Evolutionary conservation across 2,797 vertebrate genomes (phyloP).

Genomic region (Pipistrellus pygmaeus): DNA sequence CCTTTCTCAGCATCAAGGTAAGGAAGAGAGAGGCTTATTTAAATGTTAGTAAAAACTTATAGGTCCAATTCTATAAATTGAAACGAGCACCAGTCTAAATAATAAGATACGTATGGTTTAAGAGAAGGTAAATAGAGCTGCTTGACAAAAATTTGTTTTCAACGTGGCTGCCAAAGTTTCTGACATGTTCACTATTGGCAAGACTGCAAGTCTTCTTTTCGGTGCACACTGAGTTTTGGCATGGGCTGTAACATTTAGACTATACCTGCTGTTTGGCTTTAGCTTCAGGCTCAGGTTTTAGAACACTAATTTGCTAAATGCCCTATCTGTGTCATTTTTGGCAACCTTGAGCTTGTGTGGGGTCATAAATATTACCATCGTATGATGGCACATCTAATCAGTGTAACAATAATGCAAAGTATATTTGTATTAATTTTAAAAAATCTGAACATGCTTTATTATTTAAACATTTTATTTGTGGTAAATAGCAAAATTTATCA

Average conservation of each 20-base stretch:
- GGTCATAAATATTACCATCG: background rate
- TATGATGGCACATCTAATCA: background rate
- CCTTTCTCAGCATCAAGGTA: background rate
- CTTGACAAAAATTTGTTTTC: background rate
- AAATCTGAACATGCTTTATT: background rate
- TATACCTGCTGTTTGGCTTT: background rate
- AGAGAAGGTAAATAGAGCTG: background rate
- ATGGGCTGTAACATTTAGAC: background rate
- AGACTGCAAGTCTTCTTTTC: background rate
- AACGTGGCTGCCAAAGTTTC: background rate
- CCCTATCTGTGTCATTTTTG: background rate
- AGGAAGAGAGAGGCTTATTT: background rate
- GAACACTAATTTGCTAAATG: slow-evolving; percentile 4
- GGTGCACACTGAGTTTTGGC: background rate
- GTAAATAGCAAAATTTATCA: background rate
- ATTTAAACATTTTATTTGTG: background rate
- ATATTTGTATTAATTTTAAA: background rate
- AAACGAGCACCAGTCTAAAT: background rate
- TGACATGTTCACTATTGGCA: background rate
- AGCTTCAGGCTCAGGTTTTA: background rate
- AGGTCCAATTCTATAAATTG: background rate
- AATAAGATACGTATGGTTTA: background rate
- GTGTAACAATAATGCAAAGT: background rate
- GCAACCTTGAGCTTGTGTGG: background rate
- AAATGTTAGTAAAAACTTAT: background rate